phyloP scores from a whole-genome alignment of 2,888 invertebrate species.

The Ptilodon capucinus region DNA sequence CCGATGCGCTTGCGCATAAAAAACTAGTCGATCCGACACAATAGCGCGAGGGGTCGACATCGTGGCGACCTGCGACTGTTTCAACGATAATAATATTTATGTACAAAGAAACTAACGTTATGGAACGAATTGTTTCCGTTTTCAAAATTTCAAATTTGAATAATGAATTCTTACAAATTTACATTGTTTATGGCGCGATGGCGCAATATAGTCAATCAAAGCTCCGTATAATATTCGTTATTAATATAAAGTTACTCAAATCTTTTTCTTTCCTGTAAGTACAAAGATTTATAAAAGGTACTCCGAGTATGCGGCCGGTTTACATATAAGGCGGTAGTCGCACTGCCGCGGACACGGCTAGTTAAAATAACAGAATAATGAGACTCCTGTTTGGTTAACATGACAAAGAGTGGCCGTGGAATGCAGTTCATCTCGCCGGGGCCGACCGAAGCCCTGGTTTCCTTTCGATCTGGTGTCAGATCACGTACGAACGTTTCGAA shows the following conservation, averaged over 20 bases:
- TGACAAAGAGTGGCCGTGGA: conserved; percentile 70
- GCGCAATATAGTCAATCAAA: too few relatives aligned
- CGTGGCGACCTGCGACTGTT: conserved; percentile 45
- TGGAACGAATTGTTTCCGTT: conserved; percentile 16
- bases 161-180: conserved; percentile 2
- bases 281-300: background rate
- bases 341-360: conserved; percentile 51
- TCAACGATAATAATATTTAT: conserved; percentile 41
- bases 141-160: background rate
- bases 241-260: too few relatives aligned
- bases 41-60: conserved; percentile 48
- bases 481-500: conserved; percentile 51
- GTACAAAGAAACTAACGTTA: conserved; percentile 15
- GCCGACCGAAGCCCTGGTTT: conserved; percentile 46
- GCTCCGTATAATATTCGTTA: too few relatives aligned
- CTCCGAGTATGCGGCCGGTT: conserved; percentile 14
- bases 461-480: conserved; percentile 69
- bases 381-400: conserved; percentile 73
- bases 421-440: conserved; percentile 67
- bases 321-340: conserved; percentile 16
- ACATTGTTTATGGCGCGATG: too few relatives aligned
- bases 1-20: conserved; percentile 58
- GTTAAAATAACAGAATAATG: conserved; percentile 80
- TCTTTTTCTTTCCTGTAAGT: too few relatives aligned
- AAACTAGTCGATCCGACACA: conserved; percentile 64